Base-by-base conservation (phyloP, 2,113 vertebrate genomes). In the Brachirus orientalis region DNA sequence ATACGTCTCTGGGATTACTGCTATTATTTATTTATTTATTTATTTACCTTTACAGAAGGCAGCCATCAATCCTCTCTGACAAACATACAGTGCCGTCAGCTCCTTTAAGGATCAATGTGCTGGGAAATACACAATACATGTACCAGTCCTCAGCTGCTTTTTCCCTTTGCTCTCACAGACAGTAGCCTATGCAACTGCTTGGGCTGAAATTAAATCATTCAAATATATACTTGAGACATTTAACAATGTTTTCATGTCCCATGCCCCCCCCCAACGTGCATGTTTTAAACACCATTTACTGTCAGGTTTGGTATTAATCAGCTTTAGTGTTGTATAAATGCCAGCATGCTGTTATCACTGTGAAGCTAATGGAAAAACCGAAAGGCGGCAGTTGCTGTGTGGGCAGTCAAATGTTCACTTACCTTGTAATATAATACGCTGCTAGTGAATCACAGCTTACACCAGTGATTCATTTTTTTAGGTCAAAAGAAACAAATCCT, bases 21-120 rank as follows among this genome's bases (percentile, higher is more conserved):
- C 19, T 16, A 57, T 84, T 87, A 85, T 91, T 91, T 92, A 28
- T 43, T 43, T 43, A 13, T 43, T 43, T 43, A 86, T 88, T 90
- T 90, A 80, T 89, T 89, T 90, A 80, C 70, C 54, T 83, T 85
- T 70, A 84, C 58, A 86, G 58, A 88, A 89, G 82, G 83, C 69
- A 82, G 82, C 78, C 89, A 88, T 91, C 90, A 89, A 88, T 91
- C 83, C 84, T 83, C 67, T 65, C 73, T 85, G 84, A 83, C 86
- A 90, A 87, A 89, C 71, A 75, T 80, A 84, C 73, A 82, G 81
- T 86, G 70, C 67, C 81, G 88, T 90, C 91, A 91, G 90, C 84
- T 90, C 77, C 85, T 78, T 44, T 58, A 78, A 90, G 79, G 83
- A 84, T 86, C 79, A 70, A 48, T 85, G 82, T 82, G 79, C 82